A percentile compares a stretch with the other conserved stretches of the same genome.
Evolutionary conservation across 2,113 vertebrate genomes (phyloP).

Genomic region (Procavia capensis): DNA sequence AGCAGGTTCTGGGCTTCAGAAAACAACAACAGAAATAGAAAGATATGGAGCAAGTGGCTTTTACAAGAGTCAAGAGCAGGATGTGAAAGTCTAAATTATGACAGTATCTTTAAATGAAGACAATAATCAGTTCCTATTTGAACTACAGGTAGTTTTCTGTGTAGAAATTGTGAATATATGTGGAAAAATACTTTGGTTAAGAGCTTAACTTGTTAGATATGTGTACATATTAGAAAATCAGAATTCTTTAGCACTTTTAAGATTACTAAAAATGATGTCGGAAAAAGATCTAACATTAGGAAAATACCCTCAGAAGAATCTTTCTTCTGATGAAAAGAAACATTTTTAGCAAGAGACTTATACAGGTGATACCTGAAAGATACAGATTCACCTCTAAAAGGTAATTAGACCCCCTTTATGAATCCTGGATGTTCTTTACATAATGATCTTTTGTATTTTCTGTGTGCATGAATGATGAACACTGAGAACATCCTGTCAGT

Average conservation of each 20-base stretch:
- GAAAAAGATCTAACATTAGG: neutral
- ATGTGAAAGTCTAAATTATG: neutral
- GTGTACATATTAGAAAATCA: neutral
- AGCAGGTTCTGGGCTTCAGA: conserved; percentile 5
- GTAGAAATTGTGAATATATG: neutral
- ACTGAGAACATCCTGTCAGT: conserved; percentile 58
- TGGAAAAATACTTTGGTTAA: neutral
- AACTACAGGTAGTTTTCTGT: neutral
- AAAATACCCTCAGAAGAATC: neutral
- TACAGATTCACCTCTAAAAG: conserved; percentile 27
- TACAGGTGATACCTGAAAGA: neutral
- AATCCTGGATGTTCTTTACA: conserved; percentile 26
- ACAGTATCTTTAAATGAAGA: neutral
- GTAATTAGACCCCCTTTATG: neutral
- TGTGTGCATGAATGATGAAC: conserved; percentile 48
- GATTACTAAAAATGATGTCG: neutral
- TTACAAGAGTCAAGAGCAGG: neutral
- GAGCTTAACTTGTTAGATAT: neutral
- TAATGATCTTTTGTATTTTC: conserved; percentile 55
- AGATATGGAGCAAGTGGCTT: neutral
- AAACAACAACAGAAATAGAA: neutral
- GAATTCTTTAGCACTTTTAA: neutral
- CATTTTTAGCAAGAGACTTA: neutral
- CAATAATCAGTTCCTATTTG: neutral
- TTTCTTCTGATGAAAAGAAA: conserved; percentile 4